phyloP scores from a whole-genome alignment of 2,113 vertebrate species.

The Capra hircus region DNA sequence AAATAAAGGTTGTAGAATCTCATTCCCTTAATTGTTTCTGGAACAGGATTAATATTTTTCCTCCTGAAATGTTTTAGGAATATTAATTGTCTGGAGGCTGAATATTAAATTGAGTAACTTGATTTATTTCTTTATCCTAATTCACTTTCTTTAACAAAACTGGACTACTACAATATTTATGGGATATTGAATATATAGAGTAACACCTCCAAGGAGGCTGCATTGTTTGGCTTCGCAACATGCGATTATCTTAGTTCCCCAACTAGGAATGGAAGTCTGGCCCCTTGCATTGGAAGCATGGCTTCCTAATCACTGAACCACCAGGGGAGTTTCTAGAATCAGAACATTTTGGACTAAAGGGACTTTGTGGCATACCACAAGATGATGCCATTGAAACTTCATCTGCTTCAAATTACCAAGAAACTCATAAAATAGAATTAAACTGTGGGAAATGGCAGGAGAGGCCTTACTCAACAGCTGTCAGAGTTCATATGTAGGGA shows the following conservation, averaged over 20 bases:
- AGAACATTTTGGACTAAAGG: background rate
- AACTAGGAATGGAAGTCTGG: background rate
- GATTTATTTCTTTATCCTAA: constrained; percentile 22
- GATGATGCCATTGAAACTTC: background rate
- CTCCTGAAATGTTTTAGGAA: constrained; percentile 1
- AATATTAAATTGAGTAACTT: background rate
- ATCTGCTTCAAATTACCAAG: background rate
- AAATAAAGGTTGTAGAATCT: background rate
- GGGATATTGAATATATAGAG: background rate
- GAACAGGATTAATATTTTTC: constrained; percentile 3
- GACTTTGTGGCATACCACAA: background rate
- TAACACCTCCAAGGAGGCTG: background rate
- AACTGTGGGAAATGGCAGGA: background rate
- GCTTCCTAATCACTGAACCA: background rate
- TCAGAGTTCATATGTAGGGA: background rate
- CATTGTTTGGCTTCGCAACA: background rate
- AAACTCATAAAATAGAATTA: background rate
- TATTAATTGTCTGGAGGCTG: background rate
- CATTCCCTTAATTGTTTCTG: background rate
- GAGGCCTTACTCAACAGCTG: background rate
- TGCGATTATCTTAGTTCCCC: background rate
- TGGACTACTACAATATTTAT: background rate
- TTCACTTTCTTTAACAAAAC: constrained; percentile 24
- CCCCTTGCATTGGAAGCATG: background rate
- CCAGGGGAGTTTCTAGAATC: background rate